Evolutionary conservation across 2,797 vertebrate species (phyloP).

Genomic region (Melanotaenia maccullochi): DNA sequence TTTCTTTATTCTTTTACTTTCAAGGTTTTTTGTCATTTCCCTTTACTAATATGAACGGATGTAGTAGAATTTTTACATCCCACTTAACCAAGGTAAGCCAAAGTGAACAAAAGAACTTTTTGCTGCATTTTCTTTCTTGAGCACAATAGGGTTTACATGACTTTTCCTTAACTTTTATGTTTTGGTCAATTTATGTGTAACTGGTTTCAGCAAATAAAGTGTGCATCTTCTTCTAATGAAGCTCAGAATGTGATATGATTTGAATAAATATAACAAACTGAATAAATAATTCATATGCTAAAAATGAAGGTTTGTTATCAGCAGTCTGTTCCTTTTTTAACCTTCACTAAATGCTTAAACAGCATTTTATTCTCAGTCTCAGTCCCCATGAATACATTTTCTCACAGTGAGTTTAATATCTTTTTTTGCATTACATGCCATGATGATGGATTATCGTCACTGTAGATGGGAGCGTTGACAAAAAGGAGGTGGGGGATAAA

Average conservation of each 20-base stretch:
- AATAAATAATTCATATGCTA: slow-evolving; percentile 44
- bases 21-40: too few species aligned
- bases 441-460: slow-evolving; percentile 83
- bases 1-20: too few species aligned
- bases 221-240: neutral
- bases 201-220: slow-evolving; percentile 11
- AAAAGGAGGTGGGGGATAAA: slow-evolving; percentile 48
- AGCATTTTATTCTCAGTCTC: slow-evolving; percentile 75
- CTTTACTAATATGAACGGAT: too few species aligned
- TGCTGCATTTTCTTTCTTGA: neutral
- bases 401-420: slow-evolving; percentile 77
- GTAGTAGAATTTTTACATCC: too few species aligned
- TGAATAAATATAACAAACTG: slow-evolving; percentile 27
- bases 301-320: slow-evolving; percentile 44
- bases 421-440: slow-evolving; percentile 80
- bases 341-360: slow-evolving; percentile 78
- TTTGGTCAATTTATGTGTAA: neutral
- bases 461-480: slow-evolving; percentile 77
- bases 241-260: slow-evolving; percentile 1
- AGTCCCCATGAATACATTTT: slow-evolving; percentile 71
- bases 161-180: neutral
- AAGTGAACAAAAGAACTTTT: neutral
- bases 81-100: too few species aligned
- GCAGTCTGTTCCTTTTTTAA: slow-evolving; percentile 65
- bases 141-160: neutral